These are phyloP conservation scores for Augochlora pura DNA, from an alignment of 1,140 invertebrate species.

Conservation along the genomic window DNA sequence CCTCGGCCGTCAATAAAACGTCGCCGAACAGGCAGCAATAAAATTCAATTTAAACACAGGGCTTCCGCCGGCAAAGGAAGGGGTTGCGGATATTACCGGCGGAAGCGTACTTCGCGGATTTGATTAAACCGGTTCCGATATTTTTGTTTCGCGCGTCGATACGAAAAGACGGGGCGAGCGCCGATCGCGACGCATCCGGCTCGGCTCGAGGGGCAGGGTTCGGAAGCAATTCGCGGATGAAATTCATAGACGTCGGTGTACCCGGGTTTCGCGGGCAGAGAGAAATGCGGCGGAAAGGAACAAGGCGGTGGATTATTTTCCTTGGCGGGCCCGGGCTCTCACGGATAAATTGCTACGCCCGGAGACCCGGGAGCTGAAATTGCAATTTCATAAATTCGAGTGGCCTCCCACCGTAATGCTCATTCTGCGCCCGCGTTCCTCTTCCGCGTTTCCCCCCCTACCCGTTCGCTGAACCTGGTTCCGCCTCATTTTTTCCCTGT, in stretches of 20 bases:
- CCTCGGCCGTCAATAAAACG: too few relatives aligned
- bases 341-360: slow-evolving; percentile 66
- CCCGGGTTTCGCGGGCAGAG: not conserved
- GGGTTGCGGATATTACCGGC: too few relatives aligned
- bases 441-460: slow-evolving; percentile 22
- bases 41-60: too few relatives aligned
- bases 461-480: too few relatives aligned
- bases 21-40: too few relatives aligned
- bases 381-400: slow-evolving; percentile 74
- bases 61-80: too few relatives aligned
- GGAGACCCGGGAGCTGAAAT: slow-evolving; percentile 62
- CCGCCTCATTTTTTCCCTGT: not conserved
- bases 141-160: too few relatives aligned
- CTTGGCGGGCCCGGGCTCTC: slow-evolving; percentile 33
- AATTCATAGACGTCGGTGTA: slow-evolving; percentile 38
- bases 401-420: slow-evolving; percentile 54
- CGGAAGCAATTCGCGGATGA: slow-evolving; percentile 33
- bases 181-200: not conserved
- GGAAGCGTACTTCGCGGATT: too few relatives aligned
- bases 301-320: slow-evolving; percentile 54
- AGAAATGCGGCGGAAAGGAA: slow-evolving; percentile 3
- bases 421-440: slow-evolving; percentile 37
- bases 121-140: too few relatives aligned
- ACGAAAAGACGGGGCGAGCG: too few relatives aligned
- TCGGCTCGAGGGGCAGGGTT: not conserved